Base-by-base conservation (phyloP, 1,140 invertebrate species). In the Akabosia matsudoensis region DNA sequence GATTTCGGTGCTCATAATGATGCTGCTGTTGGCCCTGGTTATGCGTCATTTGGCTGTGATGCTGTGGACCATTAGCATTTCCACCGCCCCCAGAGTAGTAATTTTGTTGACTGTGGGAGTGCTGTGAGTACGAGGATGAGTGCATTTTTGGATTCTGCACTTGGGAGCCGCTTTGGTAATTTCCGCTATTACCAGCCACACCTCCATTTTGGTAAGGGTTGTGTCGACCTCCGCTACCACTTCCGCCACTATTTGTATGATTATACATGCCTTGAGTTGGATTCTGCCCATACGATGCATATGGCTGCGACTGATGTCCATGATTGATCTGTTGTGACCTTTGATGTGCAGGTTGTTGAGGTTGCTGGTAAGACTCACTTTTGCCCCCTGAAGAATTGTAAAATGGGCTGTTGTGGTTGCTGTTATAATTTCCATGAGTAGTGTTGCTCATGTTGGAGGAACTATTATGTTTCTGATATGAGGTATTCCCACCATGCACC, bases 81-180 rank as follows among this genome's bases (percentile, higher is more conserved):
- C 70, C 70, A 13, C 70, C 70, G 14, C 70, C 70, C 28, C 61
- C 31, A 7, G 24, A 10, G n/a, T 28, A 31, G 28, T 67, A 67
- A 31, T 30, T 10, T 10, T 34, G 67, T 28, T 71, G 51, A 67
- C 61, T 67, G 52, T 75, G 74, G 28, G 74, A 64, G n/a, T 33
- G 31, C 54, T 76, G 75, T 72, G 37, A 33, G 31, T 77, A 77
- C 4, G 73, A 28, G 2, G 76, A 74, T 1, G 76, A 26, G 54
- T 78, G 73, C 33, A 72, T 72, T 72, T 72, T 72, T 33, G 16
- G 70, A 72, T 45, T 72, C 45, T 7, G 52, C 45, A 33, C 73
- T 4, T 74, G 70, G 33, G 70, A 37, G 70, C 33, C 3, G n/a
- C 70, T 22, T 30, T 2, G 26, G 28, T 31, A 30, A 67, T 4